A percentile compares a stretch with the other conserved stretches of the same genome.
These are phyloP conservation scores for Gisinianus flammeolus DNA, from an alignment of 2,888 invertebrate genomes.

Conservation along the genomic window DNA sequence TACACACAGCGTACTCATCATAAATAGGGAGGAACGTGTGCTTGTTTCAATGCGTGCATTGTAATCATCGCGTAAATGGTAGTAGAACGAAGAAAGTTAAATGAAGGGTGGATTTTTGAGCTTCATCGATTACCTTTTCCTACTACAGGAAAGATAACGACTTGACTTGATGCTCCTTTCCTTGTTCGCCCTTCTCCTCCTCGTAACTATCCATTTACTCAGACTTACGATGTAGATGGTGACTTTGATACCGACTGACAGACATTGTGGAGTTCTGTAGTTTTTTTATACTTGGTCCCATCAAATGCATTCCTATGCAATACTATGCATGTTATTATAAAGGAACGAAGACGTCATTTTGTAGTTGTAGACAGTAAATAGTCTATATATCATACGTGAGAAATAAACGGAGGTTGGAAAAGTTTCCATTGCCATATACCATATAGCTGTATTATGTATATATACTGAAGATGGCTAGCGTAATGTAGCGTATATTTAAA, in stretches of 20 bases:
- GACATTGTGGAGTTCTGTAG: not conserved
- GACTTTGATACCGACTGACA: not conserved
- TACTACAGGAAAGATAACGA: constrained; percentile 9
- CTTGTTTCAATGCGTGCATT: not conserved
- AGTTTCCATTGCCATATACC: not conserved
- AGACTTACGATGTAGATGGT: not conserved
- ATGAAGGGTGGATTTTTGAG: constrained; percentile 10
- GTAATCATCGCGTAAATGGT: not conserved
- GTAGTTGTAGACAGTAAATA: not conserved
- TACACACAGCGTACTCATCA: not conserved
- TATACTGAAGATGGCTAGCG: not conserved
- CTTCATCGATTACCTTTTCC: constrained; percentile 16
- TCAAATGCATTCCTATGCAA: no score
- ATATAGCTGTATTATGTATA: not conserved
- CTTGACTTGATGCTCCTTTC: constrained; percentile 12
- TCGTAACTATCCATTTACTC: constrained; percentile 11
- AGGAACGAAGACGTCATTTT: not conserved
- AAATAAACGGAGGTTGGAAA: not conserved
- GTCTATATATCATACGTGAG: not conserved
- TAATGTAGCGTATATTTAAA: not conserved
- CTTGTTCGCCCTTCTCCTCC: not conserved
- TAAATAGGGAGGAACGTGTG: not conserved
- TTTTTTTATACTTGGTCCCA: not conserved
- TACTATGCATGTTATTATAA: not conserved
- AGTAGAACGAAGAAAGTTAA: not conserved